Percentiles rank a stretch among this genome's conserved stretches.
phyloP scores from a whole-genome alignment of 2,797 vertebrate genomes.

The Falco novaeseelandiae region DNA sequence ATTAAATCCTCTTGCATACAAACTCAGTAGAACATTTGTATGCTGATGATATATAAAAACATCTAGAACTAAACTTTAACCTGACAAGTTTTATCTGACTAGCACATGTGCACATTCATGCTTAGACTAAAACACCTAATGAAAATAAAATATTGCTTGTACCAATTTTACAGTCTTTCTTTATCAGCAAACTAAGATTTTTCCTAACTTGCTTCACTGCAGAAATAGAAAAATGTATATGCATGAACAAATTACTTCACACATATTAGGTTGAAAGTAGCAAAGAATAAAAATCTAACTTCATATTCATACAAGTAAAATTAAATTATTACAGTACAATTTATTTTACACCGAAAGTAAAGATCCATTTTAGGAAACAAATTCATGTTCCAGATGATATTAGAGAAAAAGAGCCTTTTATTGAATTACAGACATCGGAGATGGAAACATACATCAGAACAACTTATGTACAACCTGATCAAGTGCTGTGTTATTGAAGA shows the following conservation, averaged over 20 bases:
- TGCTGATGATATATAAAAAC: background rate
- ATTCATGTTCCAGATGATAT: background rate
- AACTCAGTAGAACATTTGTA: background rate
- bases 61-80: background rate
- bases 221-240: background rate
- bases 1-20: background rate
- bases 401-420: background rate
- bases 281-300: background rate
- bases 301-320: background rate
- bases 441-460: background rate
- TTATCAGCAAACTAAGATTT: background rate
- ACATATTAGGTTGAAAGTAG: background rate
- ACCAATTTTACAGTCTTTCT: background rate
- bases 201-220: background rate
- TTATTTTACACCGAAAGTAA: background rate
- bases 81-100: background rate
- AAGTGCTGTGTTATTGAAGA: background rate
- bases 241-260: background rate
- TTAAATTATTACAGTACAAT: background rate
- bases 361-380: background rate
- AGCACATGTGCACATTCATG: background rate
- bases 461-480: background rate
- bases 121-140: background rate
- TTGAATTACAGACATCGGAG: background rate
- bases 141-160: background rate